A percentile compares a stretch with the other conserved stretches of the same genome.
These are phyloP conservation scores for Ptychoptera contaminata DNA, from an alignment of 2,888 invertebrate genomes.

Conservation along the genomic window DNA sequence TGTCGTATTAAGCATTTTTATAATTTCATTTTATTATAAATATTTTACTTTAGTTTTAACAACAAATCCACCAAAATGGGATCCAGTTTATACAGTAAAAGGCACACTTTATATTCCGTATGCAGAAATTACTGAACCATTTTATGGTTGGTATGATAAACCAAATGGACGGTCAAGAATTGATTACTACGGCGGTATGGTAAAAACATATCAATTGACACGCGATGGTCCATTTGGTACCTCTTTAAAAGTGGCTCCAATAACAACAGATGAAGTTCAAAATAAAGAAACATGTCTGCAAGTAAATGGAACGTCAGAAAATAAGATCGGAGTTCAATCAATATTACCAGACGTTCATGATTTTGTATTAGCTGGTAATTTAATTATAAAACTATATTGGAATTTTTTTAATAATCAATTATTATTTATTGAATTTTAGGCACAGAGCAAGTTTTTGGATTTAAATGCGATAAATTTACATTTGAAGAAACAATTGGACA, in stretches of 20 bases:
- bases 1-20: too few relatives aligned
- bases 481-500: conserved; percentile 50
- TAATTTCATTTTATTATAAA: too few relatives aligned
- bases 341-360: conserved; percentile 67
- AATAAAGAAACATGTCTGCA: conserved; percentile 70
- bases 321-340: conserved; percentile 49
- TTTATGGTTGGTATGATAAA: conserved; percentile 75
- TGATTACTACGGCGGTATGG: conserved; percentile 91
- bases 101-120: conserved; percentile 78
- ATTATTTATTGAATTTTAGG: conserved; percentile 30
- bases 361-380: conserved; percentile 46
- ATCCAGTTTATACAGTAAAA: conserved; percentile 53
- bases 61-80: conserved; percentile 47
- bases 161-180: conserved; percentile 64
- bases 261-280: conserved; percentile 47
- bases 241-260: conserved; percentile 68
- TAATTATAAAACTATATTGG: conserved; percentile 7
- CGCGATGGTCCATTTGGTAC: conserved; percentile 47
- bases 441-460: conserved; percentile 53
- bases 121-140: conserved; percentile 85
- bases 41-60: conserved; percentile 14
- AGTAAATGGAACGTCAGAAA: conserved; percentile 56
- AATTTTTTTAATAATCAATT: not conserved
- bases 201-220: conserved; percentile 73
- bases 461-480: conserved; percentile 63